Evolutionary conservation across 2,797 vertebrate genomes (phyloP), one percentile per base, ranked within the genome.

Genomic region (Neosalanx taihuensis): DNA sequence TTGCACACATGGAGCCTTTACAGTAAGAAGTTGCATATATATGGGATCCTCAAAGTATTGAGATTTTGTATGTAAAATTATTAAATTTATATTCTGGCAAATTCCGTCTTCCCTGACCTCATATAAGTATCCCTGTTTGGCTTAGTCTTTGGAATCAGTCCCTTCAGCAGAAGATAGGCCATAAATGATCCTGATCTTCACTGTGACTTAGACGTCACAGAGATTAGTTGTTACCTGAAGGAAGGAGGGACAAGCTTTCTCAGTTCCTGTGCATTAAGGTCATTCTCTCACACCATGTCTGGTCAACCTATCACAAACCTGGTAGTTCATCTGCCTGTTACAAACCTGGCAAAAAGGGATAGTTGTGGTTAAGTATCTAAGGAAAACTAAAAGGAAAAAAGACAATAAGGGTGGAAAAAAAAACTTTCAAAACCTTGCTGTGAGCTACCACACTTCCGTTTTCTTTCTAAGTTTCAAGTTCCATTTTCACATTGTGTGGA

Each of bases 211-310:
- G 37, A 49, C 64, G 35, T 65, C 37, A 49, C n/a, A 65, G 37
- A 65, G 64, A 46, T 65, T 49, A 65, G n/a, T 17, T n/a, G 18
- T 18, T 23, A 4, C 35, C 31, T 35, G 35, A 20, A 41, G 35
- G 37, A 3, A 64, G 10, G 23, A 46, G 64, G n/a, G 37, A 65
- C 46, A 3, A 4, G 41, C 41, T 3, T 30, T 20, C 26, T 66
- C 3, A 66, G 6, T 5, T n/a, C 41, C 9, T 4, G 41, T 51
- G 41, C 41, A 12, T 46, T 46, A 23, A 17, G 64, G 37, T 49
- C 64, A 66, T 66, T 66, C 64, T 49, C 64, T 66, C 64, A 49
- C 64, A 66, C 15, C 10, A 6, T 51, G 12, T 13, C 26, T 62
- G 60, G 26, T 60, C 58, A 58, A 9, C 18, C 17, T 9, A 23